Evolutionary conservation across 1,140 invertebrate genomes (phyloP).

Genomic region (Aphaenogaster ashmeadi): DNA sequence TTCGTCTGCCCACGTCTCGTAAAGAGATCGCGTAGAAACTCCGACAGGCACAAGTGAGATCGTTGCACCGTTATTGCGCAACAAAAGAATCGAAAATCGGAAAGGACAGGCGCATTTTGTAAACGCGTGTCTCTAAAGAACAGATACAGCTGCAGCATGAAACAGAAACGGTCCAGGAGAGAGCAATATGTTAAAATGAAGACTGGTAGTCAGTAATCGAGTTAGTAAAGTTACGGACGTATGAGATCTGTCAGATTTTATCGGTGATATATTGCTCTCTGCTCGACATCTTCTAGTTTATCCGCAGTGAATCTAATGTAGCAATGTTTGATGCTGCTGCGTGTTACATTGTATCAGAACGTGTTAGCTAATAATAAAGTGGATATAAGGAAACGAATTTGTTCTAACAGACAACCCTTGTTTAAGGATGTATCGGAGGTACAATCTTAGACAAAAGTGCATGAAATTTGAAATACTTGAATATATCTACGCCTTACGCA

Average conservation of each 20-base stretch:
- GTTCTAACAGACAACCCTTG: background rate
- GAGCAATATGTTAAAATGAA: background rate
- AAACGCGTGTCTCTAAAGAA: background rate
- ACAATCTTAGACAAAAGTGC: too few species aligned
- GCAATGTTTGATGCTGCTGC: background rate
- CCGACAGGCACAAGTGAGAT: background rate
- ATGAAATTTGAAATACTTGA: too few species aligned
- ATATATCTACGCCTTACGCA: too few species aligned
- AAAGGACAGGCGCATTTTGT: background rate
- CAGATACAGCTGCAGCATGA: background rate
- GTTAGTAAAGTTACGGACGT: constrained; percentile 27
- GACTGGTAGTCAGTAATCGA: background rate
- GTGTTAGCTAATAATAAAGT: constrained; percentile 13
- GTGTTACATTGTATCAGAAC: constrained; percentile 17
- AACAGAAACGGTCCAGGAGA: background rate
- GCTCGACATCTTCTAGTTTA: constrained; percentile 23
- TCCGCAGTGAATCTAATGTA: constrained; percentile 24
- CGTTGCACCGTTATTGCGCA: constrained; percentile 4
- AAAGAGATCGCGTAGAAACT: constrained; percentile 31
- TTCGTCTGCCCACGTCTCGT: constrained; percentile 19
- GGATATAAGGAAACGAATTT: constrained; percentile 19
- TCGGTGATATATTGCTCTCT: constrained; percentile 37
- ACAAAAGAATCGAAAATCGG: constrained; percentile 17
- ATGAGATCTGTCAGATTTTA: constrained; percentile 40
- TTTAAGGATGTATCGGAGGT: too few species aligned